Evolutionary conservation across 2,797 vertebrate species (phyloP), one percentile per base, ranked within the genome.

Genomic region (Morelia viridis): DNA sequence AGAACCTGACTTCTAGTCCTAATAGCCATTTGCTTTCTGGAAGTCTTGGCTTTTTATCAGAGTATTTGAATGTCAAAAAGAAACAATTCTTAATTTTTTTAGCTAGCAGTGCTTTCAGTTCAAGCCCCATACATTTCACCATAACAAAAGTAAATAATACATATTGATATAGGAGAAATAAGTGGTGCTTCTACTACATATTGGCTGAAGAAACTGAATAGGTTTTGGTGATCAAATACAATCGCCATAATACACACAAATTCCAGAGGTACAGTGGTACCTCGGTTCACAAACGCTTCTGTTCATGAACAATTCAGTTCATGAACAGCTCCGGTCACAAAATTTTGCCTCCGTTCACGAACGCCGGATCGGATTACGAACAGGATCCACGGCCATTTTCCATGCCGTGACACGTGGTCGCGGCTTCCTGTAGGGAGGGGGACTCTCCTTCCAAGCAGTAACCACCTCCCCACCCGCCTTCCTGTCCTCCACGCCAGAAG

Each of bases 1-100:
- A 96, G 95, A 97, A 98, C 96, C 97, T 97, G 93, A 96, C 90
- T 95, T 98, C 96, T 97, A 97, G 97, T 96, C 95, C 95, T 95
- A 96, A 96, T 97, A 98, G 98, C 98, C 97, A 97, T 68, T 94
- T 93, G 89, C 94, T 95, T 90, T 93, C 91, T 93, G 28, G 35
- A 93, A 86, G 83, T 85, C 94, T 93, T 95, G 93, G 35, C 89
- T 94, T 56, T 80, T 94, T 93, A 35, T 83, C 0, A 0, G 9
- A 87, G 95, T 95, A 35, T 87, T 50, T 46, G 89, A 89, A 88
- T n/a, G 31, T 9, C 15, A 91, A 90, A 5, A 93, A 41, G 26
- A 92, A 62, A 91, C 53, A 91, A 89, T 91, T 64, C 8, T 61
- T 56, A 85, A 86, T 93, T 89, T 11, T 50, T 93, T 91, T 57